Percentiles rank a stretch among this genome's conserved stretches.
Evolutionary conservation across 1,140 invertebrate genomes (phyloP).

Genomic region (Philotrypesis tridentata): DNA sequence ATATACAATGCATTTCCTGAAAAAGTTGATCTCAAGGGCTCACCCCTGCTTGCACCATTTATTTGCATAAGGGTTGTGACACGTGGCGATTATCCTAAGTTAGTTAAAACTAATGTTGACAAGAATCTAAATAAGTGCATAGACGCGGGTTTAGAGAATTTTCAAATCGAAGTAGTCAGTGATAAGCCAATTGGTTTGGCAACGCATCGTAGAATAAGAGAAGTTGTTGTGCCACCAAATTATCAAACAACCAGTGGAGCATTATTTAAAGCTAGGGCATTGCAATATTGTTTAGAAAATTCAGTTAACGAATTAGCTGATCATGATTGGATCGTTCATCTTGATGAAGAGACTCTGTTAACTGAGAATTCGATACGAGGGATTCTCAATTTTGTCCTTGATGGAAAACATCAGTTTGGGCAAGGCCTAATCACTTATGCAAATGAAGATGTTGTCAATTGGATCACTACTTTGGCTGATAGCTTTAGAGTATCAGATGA

Average conservation of each 20-base stretch:
- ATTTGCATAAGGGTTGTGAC: constrained; percentile 97
- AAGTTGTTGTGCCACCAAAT: constrained; percentile 89
- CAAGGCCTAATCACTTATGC: constrained; percentile 99
- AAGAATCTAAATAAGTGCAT: constrained; percentile 93
- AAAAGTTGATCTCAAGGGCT: constrained; percentile 91
- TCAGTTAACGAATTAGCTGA: constrained; percentile 90
- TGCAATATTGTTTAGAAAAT: constrained; percentile 97
- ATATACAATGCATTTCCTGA: constrained; percentile 97
- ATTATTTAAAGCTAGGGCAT: constrained; percentile 94
- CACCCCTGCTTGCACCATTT: constrained; percentile 93
- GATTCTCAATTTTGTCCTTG: constrained; percentile 95
- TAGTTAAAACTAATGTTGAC: constrained; percentile 91
- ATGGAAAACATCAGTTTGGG: constrained; percentile 96
- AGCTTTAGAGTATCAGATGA: constrained; percentile 97
- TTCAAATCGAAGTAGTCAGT: constrained; percentile 97
- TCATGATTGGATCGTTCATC: constrained; percentile 97
- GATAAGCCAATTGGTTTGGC: constrained; percentile 89
- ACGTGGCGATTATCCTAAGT: constrained; percentile 93
- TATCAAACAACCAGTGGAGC: constrained; percentile 94
- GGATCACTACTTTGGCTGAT: constrained; percentile 97
- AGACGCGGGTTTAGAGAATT: constrained; percentile 95
- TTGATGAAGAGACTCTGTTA: constrained; percentile 97
- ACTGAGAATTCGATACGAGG: constrained; percentile 94
- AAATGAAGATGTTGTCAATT: constrained; percentile 96
- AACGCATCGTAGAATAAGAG: constrained; percentile 82